Conservation (phyloP, 2,113 vertebrate genomes). For the Trematocara unimaculatum region DNA sequence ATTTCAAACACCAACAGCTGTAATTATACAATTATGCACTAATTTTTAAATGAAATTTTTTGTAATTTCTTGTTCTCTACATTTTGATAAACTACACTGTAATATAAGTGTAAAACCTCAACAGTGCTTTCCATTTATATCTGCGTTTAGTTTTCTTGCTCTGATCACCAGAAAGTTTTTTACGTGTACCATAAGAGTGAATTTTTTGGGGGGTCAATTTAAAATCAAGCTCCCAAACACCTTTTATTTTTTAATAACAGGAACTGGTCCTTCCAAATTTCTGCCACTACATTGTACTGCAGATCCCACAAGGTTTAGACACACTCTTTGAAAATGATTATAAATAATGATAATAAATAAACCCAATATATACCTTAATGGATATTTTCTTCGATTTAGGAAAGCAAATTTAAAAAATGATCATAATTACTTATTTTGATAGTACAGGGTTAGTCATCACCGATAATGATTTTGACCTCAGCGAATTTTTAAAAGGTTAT, state of each 20-base stretch:
- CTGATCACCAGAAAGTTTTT: neutral
- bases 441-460: neutral
- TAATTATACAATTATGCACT: neutral
- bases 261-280: neutral
- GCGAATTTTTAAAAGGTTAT: neutral
- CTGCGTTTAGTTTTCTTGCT: neutral
- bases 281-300: neutral
- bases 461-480: neutral
- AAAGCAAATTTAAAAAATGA: neutral
- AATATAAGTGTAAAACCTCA: neutral
- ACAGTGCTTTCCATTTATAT: neutral
- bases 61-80: neutral
- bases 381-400: rapidly evolving
- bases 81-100: neutral
- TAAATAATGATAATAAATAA: neutral
- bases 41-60: neutral
- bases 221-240: neutral
- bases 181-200: neutral
- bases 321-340: neutral
- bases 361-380: neutral
- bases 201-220: neutral
- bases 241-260: neutral
- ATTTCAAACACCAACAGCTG: neutral
- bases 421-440: neutral
- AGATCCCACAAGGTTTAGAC: neutral